Base-by-base conservation (phyloP, 1,140 invertebrate genomes). In the Aphaenogaster floridana region DNA sequence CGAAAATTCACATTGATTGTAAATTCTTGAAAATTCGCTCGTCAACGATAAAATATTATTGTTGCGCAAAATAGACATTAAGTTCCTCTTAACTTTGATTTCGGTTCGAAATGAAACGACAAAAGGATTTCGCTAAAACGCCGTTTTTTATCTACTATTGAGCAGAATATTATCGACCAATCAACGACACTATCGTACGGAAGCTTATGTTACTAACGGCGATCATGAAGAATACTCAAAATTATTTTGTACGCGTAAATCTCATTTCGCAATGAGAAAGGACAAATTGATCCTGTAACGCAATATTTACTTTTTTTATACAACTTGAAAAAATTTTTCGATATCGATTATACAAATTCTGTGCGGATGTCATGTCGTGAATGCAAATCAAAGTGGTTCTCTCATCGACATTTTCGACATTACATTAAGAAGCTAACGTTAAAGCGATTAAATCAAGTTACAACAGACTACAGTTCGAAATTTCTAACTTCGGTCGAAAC, bases 121-220 rank as follows among this genome's bases (percentile, higher is more conserved):
- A 69, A 48, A 45, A 69, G 2, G 6, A 45, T 48, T 50, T 28
- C 42, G 21, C 6, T 5, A 42, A 69, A 69, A 2, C 11, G 11
- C 9, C n/a, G 0, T 13, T 74, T 11, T 28, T 42, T 57, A n/a
- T 59, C 13, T 57, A 1, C 36, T 17, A 28, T 76, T 28, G 11
- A 39, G 1, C 5, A 28, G 52, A 74, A 54, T 39, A 13, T 74
- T 48, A 39, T 74, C 71, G 71, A 74, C 17, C 71, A 74, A 74
- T 74, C 50, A 74, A 74, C 34, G 17, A 57, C 28, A 54, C 9
- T 17, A 36, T 17, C 34, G 34, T 74, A 39, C 34, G 9, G 34
- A 17, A 21, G 36, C 17, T 74, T 54, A 39, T 36, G 17, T 57
- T 57, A 34, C 11, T 42, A 8, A 36, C 9, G 17, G 5, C 48